Evolutionary conservation across 2,113 vertebrate species (phyloP), one percentile per base, ranked within the genome.

Genomic region (Equus przewalskii): DNA sequence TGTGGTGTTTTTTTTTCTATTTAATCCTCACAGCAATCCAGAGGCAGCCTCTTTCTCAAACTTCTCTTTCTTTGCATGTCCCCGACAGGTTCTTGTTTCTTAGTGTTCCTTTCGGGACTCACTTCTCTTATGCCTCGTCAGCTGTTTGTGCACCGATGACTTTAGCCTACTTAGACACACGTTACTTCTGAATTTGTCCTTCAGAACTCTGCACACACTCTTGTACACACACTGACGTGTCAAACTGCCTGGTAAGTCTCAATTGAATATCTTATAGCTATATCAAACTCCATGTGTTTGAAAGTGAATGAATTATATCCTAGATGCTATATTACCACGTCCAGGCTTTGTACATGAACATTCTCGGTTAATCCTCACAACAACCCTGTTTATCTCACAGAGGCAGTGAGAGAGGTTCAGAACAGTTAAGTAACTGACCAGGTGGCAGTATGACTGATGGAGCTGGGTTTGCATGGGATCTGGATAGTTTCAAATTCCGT

Each of bases 401-500:
- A 58, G 70, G 21, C 18, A 46, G 13, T 85, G 60, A 78, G 64
- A 92, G 72, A 72, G 54, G 15, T 73, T 94, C 44, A 56, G 58
- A 88, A 79, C 12, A 79, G 30, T 82, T 94, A 89, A 89, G 70
- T 69, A 89, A 79, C 46, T 80, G 92, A 96, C 46, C 44, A 81
- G 16, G 24, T 44, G 21, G 24, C 24, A 67, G 0, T 60, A 44
- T 72, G 83, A 78, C 5, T 65, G 78, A 73, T 75, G 14, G 21
- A 75, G 30, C 41, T 92, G 60, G 6, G 46, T 89, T 92, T 92
- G 33, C 86, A 75, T 10, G 41, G 58, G 60, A 21, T 54, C 44
- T 75, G 28, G 62, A 14, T 89, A 41, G 33, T 64, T 85, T 89
- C 58, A 62, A 10, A 49, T 80, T 85, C 30, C 30, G 8, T 36